Evolutionary conservation across 1,140 invertebrate species (phyloP), one percentile per base, ranked within the genome.

Genomic region (Asobara japonica): DNA sequence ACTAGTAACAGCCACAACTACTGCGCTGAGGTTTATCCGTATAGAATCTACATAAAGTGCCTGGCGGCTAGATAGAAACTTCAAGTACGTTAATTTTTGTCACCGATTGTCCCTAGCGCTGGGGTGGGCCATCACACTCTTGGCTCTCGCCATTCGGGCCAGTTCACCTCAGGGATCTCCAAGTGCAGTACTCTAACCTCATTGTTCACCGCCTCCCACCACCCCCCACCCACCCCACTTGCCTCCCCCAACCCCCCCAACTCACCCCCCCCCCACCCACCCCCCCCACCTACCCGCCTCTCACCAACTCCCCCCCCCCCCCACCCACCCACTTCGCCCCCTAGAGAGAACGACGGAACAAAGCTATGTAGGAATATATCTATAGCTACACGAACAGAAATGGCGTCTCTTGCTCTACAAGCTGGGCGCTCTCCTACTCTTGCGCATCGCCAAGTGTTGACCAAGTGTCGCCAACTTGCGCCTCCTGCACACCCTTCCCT

Each of bases 361-460:
- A 20, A 36, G 5, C 16, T 51, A 51, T 16, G 16, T 6, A 51
- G 5, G 7, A 51, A 1, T 56, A 56, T 56, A 56, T 25, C 51
- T 56, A 27, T 56, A 20, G 51, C 22, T 56, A 56, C 18, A 56
- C 8, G n/a, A 8, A 51, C 51, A 56, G 51, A 56, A 56, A 56
- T 56, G 51, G 51, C 51, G 10, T 27, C 51, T 20, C 18, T 51
- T 51, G n/a, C 45, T 56, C 51, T 18, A 27, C 22, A 56, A 25
- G 18, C 41, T 16, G 45, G 45, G 51, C 18, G 22, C 51, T 51
- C 51, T 56, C 20, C 25, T 56, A 10, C 4, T 56, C 60, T 31
- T 62, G 25, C 29, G 60, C 29, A 16, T 31, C 60, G 60, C 60
- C 60, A 62, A 62, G 60, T 62, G 60, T 62, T 29, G 60, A 31